Conservation (phyloP, 2,888 invertebrate genomes). For the Eretmocerus hayati region DNA sequence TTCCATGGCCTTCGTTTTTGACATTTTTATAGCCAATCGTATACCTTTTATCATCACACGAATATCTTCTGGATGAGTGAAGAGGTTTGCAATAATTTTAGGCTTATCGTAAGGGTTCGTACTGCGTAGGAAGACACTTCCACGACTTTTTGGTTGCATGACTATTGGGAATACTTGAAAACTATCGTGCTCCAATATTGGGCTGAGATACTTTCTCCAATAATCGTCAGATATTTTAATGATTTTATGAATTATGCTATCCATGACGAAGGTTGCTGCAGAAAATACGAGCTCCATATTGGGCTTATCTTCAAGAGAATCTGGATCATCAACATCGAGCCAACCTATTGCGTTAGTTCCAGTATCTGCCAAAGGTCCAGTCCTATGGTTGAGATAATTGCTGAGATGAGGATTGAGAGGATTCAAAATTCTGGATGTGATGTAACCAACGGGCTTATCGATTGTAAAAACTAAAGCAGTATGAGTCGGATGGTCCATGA, state of each 20-base stretch:
- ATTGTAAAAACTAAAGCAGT: slow-evolving; percentile 54
- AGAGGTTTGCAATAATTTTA: slow-evolving; percentile 64
- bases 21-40: slow-evolving; percentile 52
- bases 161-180: slow-evolving; percentile 35
- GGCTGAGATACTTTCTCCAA: slow-evolving; percentile 27
- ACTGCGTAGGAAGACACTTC: slow-evolving; percentile 57
- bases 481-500: slow-evolving; percentile 64
- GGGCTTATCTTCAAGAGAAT: slow-evolving; percentile 39
- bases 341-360: slow-evolving; percentile 29
- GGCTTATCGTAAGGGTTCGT: slow-evolving; percentile 60
- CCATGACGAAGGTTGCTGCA: slow-evolving; percentile 36
- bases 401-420: slow-evolving; percentile 15
- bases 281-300: not conserved
- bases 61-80: slow-evolving; percentile 57
- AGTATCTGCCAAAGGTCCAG: slow-evolving; percentile 55
- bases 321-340: slow-evolving; percentile 43
- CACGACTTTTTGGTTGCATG: slow-evolving; percentile 42
- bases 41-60: slow-evolving; percentile 55
- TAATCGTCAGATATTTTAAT: slow-evolving; percentile 43
- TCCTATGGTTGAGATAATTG: slow-evolving; percentile 52
- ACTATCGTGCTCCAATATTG: slow-evolving; percentile 29
- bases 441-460: slow-evolving; percentile 44
- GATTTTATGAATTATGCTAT: slow-evolving; percentile 42
- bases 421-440: slow-evolving; percentile 18
- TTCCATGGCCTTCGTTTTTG: slow-evolving; percentile 53